A percentile compares a stretch with the other conserved stretches of the same genome.
phyloP scores from a whole-genome alignment of 2,888 invertebrate species.

The Lycia hirtaria region DNA sequence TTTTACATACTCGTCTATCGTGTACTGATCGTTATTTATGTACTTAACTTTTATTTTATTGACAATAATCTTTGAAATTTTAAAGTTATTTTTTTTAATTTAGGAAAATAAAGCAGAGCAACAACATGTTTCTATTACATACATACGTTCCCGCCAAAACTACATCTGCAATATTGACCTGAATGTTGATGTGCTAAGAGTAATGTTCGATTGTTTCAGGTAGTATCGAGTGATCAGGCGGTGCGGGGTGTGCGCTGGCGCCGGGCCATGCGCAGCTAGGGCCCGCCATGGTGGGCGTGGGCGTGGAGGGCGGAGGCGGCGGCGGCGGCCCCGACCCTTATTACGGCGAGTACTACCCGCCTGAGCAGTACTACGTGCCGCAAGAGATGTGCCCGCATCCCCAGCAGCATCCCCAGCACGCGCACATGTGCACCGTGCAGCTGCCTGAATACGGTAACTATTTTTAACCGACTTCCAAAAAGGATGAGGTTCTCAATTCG shows the following conservation, averaged over 20 bases:
- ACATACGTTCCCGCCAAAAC: too few species aligned
- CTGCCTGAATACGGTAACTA: slow-evolving; percentile 91
- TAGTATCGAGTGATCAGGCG: slow-evolving; percentile 48
- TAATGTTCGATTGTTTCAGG: slow-evolving; percentile 70
- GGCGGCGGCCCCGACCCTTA: slow-evolving; percentile 70
- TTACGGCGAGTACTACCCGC: slow-evolving; percentile 86
- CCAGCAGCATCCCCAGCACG: slow-evolving; percentile 86
- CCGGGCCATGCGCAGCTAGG: slow-evolving; percentile 74
- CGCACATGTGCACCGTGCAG: slow-evolving; percentile 89
- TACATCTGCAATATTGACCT: too few species aligned
- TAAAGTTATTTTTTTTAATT: too few species aligned
- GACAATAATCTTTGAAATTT: too few species aligned
- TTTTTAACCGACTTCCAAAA: too few species aligned
- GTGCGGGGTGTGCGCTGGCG: slow-evolving; percentile 63
- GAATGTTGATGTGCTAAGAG: too few species aligned
- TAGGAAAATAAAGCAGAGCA: too few species aligned
- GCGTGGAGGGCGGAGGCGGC: slow-evolving; percentile 79
- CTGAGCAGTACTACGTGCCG: slow-evolving; percentile 84
- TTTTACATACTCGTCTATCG: too few species aligned
- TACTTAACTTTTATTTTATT: too few species aligned
- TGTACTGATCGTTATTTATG: too few species aligned
- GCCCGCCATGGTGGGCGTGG: slow-evolving; percentile 78
- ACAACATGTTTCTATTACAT: too few species aligned
- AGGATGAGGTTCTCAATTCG: too few species aligned
- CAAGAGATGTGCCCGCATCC: slow-evolving; percentile 87